Evolutionary conservation across 2,113 vertebrate species (phyloP).

Genomic region (Brachirus orientalis): DNA sequence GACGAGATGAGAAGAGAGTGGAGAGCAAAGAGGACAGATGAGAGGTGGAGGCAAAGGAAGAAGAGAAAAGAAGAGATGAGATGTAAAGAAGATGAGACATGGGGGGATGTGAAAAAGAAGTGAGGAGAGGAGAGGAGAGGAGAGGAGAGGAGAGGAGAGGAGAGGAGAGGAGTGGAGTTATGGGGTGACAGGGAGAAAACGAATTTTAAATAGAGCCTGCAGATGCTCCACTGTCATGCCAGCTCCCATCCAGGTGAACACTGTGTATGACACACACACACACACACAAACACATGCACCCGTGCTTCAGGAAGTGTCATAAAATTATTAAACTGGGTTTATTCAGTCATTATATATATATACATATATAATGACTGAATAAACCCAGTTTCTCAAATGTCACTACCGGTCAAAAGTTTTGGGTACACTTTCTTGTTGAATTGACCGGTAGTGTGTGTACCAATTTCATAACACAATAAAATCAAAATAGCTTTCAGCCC

Average conservation of each 20-base stretch:
- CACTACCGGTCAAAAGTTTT: no score
- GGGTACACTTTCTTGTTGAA: no score
- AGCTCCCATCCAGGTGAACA: no score
- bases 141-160: neutral
- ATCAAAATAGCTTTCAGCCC: conserved; percentile 11
- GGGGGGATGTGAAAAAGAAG: no score
- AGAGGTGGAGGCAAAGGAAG: no score
- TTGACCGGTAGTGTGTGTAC: no score
- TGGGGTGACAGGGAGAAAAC: neutral
- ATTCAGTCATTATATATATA: no score
- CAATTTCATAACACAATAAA: neutral
- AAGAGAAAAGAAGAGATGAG: neutral
- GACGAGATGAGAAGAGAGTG: neutral
- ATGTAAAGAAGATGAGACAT: neutral
- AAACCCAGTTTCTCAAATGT: no score
- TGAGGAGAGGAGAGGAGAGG: neutral
- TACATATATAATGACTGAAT: no score
- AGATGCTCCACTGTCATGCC: neutral
- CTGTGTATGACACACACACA: neutral
- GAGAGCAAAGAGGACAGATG: no score
- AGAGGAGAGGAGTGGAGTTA: neutral
- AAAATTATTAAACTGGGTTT: no score
- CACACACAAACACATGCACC: conserved; percentile 1
- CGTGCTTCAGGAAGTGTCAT: neutral
- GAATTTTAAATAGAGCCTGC: conserved; percentile 16